phyloP scores from a whole-genome alignment of 2,797 vertebrate species.

The Microctenopoma lineatum region DNA sequence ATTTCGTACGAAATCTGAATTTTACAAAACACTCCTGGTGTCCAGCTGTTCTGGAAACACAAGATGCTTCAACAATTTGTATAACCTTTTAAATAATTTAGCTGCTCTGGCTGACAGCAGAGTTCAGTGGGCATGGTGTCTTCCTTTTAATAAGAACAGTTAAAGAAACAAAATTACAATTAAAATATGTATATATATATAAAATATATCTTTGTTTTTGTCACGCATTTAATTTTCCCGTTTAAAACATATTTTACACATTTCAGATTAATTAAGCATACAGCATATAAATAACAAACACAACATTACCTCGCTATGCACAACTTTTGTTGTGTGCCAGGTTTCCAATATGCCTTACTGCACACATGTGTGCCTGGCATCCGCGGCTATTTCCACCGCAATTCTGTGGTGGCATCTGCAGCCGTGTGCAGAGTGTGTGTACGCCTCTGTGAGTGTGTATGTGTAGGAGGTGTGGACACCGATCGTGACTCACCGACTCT shows the following conservation, averaged over 20 bases:
- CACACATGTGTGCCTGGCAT: not conserved
- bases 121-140: no score
- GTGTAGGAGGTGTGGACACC: constrained; percentile 58
- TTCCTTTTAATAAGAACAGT: no score
- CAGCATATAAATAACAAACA: not conserved
- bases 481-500: constrained; percentile 70
- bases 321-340: not conserved
- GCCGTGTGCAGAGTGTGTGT: constrained; percentile 30
- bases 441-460: constrained; percentile 8
- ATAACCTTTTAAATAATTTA: no score
- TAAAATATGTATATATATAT: no score
- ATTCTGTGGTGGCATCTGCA: constrained; percentile 51
- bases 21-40: not conserved
- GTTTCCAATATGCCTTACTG: not conserved
- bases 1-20: not conserved
- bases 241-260: no score
- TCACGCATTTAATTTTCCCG: no score
- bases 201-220: no score
- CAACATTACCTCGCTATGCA: not conserved
- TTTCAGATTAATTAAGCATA: not conserved
- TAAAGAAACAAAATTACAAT: not conserved
- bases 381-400: constrained; percentile 17
- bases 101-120: no score
- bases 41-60: not conserved
- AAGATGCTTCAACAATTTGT: not conserved